phyloP scores from a whole-genome alignment of 2,113 vertebrate species.

The Cyprinus carpio region DNA sequence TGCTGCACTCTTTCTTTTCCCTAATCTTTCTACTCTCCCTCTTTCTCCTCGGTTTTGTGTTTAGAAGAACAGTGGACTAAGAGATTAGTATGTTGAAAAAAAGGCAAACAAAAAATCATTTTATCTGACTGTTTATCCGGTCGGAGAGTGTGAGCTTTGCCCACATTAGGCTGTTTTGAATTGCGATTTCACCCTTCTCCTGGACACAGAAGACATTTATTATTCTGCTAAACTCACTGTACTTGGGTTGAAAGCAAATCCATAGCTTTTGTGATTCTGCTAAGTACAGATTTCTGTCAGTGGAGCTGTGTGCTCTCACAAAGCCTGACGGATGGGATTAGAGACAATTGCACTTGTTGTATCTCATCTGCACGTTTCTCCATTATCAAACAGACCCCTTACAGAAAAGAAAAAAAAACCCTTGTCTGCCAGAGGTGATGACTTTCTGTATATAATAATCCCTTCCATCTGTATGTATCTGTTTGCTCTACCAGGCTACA shows the following conservation, averaged over 20 bases:
- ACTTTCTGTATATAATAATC: conserved; percentile 13
- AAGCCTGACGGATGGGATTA: conserved; percentile 48
- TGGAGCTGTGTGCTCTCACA: conserved; percentile 31
- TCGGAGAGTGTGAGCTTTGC: background rate
- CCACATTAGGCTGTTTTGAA: background rate
- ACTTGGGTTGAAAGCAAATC: conserved; percentile 41
- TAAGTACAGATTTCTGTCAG: conserved; percentile 40
- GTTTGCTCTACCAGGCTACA: conserved; percentile 18
- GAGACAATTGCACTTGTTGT: conserved; percentile 37
- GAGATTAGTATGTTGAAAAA: conserved; percentile 44
- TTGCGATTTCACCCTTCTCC: conserved; percentile 18
- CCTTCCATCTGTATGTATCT: background rate
- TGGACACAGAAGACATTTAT: conserved; percentile 24
- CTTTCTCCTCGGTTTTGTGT: background rate
- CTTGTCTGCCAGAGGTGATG: conserved; percentile 15
- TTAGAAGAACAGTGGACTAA: conserved; percentile 48
- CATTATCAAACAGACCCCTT: conserved; percentile 34
- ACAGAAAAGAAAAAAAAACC: conserved; percentile 10
- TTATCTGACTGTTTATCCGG: conserved; percentile 48
- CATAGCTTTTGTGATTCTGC: conserved; percentile 25
- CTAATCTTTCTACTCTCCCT: background rate
- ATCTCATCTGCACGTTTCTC: conserved; percentile 43
- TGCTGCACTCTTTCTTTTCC: background rate
- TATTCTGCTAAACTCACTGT: conserved; percentile 30
- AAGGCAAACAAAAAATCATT: conserved; percentile 34